Evolutionary conservation across 2,113 vertebrate species (phyloP).

Genomic region (Apteryx mantelli): DNA sequence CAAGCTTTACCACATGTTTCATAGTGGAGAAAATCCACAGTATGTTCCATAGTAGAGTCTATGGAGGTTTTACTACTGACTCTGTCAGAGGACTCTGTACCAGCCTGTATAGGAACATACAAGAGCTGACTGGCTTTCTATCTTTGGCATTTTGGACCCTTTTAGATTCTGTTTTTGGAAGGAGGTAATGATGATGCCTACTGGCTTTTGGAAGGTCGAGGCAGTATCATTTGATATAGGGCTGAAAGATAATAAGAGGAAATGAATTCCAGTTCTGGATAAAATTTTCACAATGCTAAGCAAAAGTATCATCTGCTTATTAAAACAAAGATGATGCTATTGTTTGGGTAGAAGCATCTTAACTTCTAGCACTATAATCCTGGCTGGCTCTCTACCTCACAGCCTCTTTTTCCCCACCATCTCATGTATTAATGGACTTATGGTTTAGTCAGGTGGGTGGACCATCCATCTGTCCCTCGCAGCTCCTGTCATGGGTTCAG

Average conservation of each 20-base stretch:
- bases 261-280: not conserved
- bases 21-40: not conserved
- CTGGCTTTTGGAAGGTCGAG: not conserved
- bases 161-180: not conserved
- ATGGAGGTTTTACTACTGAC: not conserved
- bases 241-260: not conserved
- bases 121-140: not conserved
- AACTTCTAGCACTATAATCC: not conserved
- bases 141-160: not conserved
- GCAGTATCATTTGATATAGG: not conserved
- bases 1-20: not conserved
- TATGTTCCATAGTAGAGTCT: not conserved
- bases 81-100: not conserved
- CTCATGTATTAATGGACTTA: too few relatives aligned
- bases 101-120: not conserved
- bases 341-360: not conserved
- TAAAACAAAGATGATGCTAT: not conserved
- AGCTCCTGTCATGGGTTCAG: not conserved
- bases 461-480: not conserved
- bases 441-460: not conserved
- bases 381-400: not conserved
- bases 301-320: not conserved
- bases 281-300: not conserved
- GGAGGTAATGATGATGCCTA: not conserved
- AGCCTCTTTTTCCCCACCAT: not conserved